Evolutionary conservation across 2,888 invertebrate genomes (phyloP), one percentile per base, ranked within the genome.

Genomic region (Xanthorhoe spadicearia): DNA sequence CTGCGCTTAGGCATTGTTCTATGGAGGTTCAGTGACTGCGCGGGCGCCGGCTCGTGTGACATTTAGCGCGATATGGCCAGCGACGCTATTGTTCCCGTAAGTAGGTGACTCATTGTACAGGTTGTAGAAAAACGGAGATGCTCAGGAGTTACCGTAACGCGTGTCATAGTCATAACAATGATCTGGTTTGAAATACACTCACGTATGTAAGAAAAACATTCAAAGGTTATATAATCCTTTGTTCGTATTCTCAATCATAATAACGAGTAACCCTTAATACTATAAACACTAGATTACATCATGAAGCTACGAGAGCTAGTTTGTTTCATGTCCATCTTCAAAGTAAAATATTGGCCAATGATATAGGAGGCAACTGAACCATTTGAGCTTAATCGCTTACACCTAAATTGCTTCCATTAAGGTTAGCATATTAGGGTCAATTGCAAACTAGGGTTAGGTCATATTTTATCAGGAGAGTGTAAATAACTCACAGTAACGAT

Each of bases 21-120:
- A 81, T 74, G 69, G 75, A 86, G 80, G 90, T 88, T 90, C 87
- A 89, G 73, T 88, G 89, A 89, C 90, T 87, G 74, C 67, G 68
- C 80, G 73, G 79, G 81, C 82, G 80, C 80, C 77, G 81, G 84
- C 79, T 81, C 79, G 80, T 81, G 79, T 84, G 83, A 83, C 79
- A 80, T 82, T 85, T 84, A 74, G 82, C 82, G 79, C 83, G 81
- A 84, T 85, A 86, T 83, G 80, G 77, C 76, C 72, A 73, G 77
- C 75, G 76, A 77, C 75, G 79, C 85, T 72, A 87, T 89, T 88
- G 86, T 88, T 83, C 70, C 64, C 63, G 69, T 77, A 77, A 76
- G 75, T 77, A 79, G 77, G 77, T 78, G 80, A 81, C 76, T 73
- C 70, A 81, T 80, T 81, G 77, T 78, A 54, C 66, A 58, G 51